Base-by-base conservation (phyloP, 2,797 vertebrate species). In the Danio choprae region DNA sequence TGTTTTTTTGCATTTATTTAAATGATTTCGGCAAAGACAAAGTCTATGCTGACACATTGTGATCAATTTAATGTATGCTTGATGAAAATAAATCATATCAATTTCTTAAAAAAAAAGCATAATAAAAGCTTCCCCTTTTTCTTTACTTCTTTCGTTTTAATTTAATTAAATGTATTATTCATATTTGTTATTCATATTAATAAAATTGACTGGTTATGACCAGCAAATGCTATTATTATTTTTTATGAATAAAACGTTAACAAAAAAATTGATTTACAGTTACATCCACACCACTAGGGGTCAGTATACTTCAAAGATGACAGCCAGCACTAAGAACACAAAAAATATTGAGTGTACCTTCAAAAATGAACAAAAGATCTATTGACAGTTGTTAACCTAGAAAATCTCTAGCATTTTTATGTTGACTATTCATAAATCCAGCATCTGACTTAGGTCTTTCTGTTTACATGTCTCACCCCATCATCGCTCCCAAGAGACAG, bases 401-500 rank as follows among this genome's bases (percentile, higher is more conserved):
- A 50, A 50, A 50, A 18, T 70, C 12, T 7, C 50, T 18, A 50
- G 44, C 18, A 48, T 41, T 62, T 62, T 38, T 41, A 16, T 41
- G 15, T 10, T 60, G 62, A 50, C n/a, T 46, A 53, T 63, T 16
- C 71, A 20, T 1, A 69, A 51, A 51, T 38, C 15, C 16, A 51
- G 20, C 6, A n/a, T 20, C 43, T 18, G 60, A 20, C 11, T 11
- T n/a, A n/a, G n/a, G 12, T 74, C 1, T 64, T 22, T 63, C 40
- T 72, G 44, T 53, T 38, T 16, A 38, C 0, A 2, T 55, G 77
- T 4, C 92, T 95, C 83, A 97, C 96, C 84, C 90, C 93, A 10
- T 95, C 93, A 41, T 89, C 46, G 9, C 85, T 85, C 4, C 94
- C 95, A 73, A 97, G 85, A 8, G 92, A 92, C 53, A 95, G 89